Conservation (phyloP, 2,888 invertebrate species). For the Andrena marginata region DNA sequence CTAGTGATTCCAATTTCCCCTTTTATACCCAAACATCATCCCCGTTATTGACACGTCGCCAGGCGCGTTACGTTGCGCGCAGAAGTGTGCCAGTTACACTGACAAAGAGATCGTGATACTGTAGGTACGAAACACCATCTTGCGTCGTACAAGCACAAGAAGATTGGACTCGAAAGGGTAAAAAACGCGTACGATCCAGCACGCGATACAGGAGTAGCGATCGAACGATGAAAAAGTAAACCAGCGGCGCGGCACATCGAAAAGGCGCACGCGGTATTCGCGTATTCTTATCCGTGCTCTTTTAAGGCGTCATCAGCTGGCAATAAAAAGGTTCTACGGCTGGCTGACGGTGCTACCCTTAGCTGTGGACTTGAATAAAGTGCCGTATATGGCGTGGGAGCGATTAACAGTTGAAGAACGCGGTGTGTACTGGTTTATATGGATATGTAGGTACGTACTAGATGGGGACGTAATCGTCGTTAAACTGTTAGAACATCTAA, state of each 20-base stretch:
- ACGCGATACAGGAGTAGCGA: conserved; percentile 17
- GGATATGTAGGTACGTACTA: conserved; percentile 6
- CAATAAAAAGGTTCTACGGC: conserved; percentile 69
- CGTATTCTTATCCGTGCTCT: conserved; percentile 75
- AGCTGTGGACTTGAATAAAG: conserved; percentile 64
- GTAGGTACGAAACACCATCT: too few species aligned
- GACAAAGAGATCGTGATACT: too few species aligned
- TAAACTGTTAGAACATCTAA: conserved; percentile 76
- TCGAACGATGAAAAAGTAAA: conserved; percentile 47
- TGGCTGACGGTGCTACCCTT: conserved; percentile 65
- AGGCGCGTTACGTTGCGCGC: too few species aligned
- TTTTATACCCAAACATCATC: too few species aligned
- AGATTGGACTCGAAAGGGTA: neutral
- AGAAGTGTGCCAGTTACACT: too few species aligned
- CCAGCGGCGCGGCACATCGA: conserved; percentile 46
- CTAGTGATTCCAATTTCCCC: too few species aligned
- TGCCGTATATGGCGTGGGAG: conserved; percentile 73
- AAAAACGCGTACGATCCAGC: conserved; percentile 2
- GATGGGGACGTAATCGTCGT: conserved; percentile 74
- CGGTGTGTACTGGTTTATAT: conserved; percentile 33
- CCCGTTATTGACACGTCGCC: too few species aligned
- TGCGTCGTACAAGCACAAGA: neutral
- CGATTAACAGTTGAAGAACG: conserved; percentile 76
- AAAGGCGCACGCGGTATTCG: conserved; percentile 62
- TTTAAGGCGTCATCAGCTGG: conserved; percentile 75